A percentile compares a stretch with the other conserved stretches of the same genome.
Evolutionary conservation across 2,113 vertebrate genomes (phyloP).

Genomic region (Otus sunia): DNA sequence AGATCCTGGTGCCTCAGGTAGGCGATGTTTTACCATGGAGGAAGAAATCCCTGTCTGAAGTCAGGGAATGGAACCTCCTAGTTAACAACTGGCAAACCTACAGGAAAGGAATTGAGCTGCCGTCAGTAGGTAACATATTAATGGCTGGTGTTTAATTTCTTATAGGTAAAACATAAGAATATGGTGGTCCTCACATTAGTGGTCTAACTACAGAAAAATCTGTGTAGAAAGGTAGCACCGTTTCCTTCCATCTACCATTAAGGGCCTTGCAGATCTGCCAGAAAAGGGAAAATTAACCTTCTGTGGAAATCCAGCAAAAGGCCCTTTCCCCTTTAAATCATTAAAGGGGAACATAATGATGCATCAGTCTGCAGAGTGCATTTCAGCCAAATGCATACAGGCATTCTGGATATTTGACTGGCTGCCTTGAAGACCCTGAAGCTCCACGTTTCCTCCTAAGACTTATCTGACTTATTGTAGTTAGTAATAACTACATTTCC

Average conservation of each 20-base stretch:
- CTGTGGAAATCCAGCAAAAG: constrained; percentile 52
- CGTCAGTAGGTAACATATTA: constrained; percentile 23
- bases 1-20: constrained; percentile 77
- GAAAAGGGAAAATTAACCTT: constrained; percentile 53
- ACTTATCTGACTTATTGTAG: neutral
- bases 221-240: neutral
- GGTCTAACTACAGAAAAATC: constrained; percentile 3
- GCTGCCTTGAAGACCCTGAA: neutral
- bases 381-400: constrained; percentile 9
- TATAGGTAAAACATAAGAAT: constrained; percentile 44
- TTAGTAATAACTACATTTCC: neutral
- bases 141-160: constrained; percentile 51
- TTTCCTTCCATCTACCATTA: constrained; percentile 54
- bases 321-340: constrained; percentile 51
- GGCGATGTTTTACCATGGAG: constrained; percentile 69
- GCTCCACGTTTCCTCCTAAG: neutral
- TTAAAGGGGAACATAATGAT: constrained; percentile 26
- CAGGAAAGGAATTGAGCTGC: constrained; percentile 51
- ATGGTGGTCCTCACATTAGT: constrained; percentile 49
- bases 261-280: constrained; percentile 42
- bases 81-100: constrained; percentile 8
- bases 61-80: constrained; percentile 52
- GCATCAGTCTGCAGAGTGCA: neutral
- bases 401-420: neutral
- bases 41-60: constrained; percentile 69